A percentile compares a stretch with the other conserved stretches of the same genome.
Conservation (phyloP, 2,797 vertebrate genomes). For the Cryptoblepharus egeriae region DNA sequence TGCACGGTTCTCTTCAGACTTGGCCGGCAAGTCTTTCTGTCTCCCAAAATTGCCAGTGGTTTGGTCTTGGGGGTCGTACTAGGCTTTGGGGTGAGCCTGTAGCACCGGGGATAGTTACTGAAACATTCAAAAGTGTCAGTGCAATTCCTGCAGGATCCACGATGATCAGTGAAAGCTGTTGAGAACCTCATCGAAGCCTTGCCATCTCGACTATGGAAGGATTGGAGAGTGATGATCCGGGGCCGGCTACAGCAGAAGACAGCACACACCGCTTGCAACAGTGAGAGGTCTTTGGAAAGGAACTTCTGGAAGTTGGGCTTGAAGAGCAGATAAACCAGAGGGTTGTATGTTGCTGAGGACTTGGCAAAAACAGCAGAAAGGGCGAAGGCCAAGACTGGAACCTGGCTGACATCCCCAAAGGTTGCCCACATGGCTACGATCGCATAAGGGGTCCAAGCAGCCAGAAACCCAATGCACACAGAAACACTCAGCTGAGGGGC, state of each 20-base stretch:
- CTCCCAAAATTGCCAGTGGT: constrained; percentile 12
- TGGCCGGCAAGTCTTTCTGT: neutral
- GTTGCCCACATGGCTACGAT: constrained; percentile 84
- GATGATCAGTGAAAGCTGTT: constrained; percentile 67
- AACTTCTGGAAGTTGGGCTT: constrained; percentile 85
- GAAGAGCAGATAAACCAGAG: constrained; percentile 82
- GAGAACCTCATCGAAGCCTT: constrained; percentile 73
- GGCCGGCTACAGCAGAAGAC: constrained; percentile 70
- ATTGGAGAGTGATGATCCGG: constrained; percentile 20
- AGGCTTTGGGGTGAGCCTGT: rapidly evolving
- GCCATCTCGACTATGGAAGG: constrained; percentile 64
- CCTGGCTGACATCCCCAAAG: constrained; percentile 71
- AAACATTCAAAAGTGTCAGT: constrained; percentile 46
- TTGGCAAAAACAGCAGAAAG: constrained; percentile 84
- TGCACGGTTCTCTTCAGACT: constrained; percentile 36
- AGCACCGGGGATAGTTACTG: constrained; percentile 44
- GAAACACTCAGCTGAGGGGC: constrained; percentile 80
- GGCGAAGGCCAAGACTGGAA: constrained; percentile 83
- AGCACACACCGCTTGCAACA: constrained; percentile 72
- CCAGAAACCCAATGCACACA: constrained; percentile 85
- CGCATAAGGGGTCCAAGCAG: constrained; percentile 87
- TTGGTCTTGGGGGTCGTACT: rapidly evolving
- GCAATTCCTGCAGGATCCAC: constrained; percentile 74
- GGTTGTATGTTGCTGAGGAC: constrained; percentile 88
- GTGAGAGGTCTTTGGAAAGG: constrained; percentile 71